Percentiles rank a stretch among this genome's conserved stretches.
phyloP scores from a whole-genome alignment of 1,140 invertebrate genomes.

The Hirudo medicinalis region DNA sequence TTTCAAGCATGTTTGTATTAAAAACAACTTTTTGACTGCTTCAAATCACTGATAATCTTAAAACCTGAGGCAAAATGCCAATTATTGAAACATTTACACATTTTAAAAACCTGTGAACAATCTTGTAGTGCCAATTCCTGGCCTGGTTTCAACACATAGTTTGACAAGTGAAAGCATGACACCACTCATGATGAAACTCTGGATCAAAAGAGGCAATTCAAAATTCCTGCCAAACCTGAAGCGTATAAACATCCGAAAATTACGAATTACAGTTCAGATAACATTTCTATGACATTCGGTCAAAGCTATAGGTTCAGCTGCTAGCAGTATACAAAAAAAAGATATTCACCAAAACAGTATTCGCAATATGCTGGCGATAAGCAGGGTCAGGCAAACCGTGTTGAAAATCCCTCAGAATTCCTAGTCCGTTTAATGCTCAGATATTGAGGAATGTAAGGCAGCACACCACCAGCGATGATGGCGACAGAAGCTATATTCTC shows the following conservation, averaged over 20 bases:
- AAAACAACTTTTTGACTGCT: no score
- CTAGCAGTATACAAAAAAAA: conserved; percentile 11
- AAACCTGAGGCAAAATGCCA: no score
- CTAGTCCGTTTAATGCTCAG: conserved; percentile 73
- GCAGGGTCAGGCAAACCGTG: conserved; percentile 87
- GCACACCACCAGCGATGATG: conserved; percentile 56
- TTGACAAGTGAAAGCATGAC: conserved; percentile 92
- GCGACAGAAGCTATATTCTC: not conserved
- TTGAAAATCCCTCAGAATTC: conserved; percentile 83
- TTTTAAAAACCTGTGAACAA: no score
- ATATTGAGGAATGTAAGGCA: conserved; percentile 84
- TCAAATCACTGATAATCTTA: no score
- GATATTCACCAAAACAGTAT: conserved; percentile 87
- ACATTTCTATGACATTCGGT: not conserved
- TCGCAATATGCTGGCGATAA: conserved; percentile 86
- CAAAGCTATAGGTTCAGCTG: not conserved
- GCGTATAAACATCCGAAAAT: conserved; percentile 7
- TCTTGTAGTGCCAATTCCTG: not conserved
- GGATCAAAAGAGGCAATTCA: conserved; percentile 81
- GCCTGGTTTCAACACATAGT: conserved; percentile 69
- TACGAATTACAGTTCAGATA: not conserved
- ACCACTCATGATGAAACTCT: conserved; percentile 92
- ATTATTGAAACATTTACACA: no score
- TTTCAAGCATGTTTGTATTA: no score
- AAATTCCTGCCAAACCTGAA: conserved; percentile 92